These are phyloP conservation scores for Paraplagusia blochii DNA, from an alignment of 2,113 vertebrate species.

Conservation along the genomic window DNA sequence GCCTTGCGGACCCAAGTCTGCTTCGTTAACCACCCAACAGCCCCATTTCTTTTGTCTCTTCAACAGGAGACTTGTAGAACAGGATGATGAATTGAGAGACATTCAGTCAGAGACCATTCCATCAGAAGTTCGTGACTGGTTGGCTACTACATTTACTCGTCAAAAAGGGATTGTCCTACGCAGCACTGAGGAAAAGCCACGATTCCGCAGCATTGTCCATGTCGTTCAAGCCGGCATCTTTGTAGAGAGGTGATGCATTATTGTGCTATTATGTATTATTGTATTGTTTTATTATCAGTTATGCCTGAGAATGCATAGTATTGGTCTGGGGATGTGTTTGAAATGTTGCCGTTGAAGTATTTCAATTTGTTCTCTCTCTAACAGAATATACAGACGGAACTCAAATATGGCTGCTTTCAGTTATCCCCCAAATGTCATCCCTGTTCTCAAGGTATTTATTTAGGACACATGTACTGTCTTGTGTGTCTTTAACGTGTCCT, in stretches of 20 bases:
- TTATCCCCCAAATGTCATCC: constrained; percentile 88
- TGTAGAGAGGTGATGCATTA: constrained; percentile 91
- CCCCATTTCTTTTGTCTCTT: constrained; percentile 1
- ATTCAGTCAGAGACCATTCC: constrained; percentile 91
- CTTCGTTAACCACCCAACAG: no score
- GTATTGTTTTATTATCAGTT: no score
- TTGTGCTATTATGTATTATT: no score
- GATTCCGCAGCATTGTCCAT: constrained; percentile 93
- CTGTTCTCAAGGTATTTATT: constrained; percentile 86
- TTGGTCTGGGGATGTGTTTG: background rate
- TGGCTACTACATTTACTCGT: constrained; percentile 91
- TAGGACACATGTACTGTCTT: no score
- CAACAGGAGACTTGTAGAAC: constrained; percentile 82
- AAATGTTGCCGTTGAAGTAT: background rate
- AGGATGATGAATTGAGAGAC: constrained; percentile 90
- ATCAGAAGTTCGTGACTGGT: constrained; percentile 94
- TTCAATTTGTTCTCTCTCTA: constrained; percentile 13
- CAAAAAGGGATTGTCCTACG: constrained; percentile 90
- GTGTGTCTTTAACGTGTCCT: no score
- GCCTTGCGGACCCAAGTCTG: no score
- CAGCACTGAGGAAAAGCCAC: constrained; percentile 86
- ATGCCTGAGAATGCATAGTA: no score
- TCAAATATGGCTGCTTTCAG: constrained; percentile 91
- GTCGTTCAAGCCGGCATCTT: constrained; percentile 97
- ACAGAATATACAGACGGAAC: constrained; percentile 92